phyloP scores from a whole-genome alignment of 2,113 vertebrate genomes.

The Excalfactoria chinensis region DNA sequence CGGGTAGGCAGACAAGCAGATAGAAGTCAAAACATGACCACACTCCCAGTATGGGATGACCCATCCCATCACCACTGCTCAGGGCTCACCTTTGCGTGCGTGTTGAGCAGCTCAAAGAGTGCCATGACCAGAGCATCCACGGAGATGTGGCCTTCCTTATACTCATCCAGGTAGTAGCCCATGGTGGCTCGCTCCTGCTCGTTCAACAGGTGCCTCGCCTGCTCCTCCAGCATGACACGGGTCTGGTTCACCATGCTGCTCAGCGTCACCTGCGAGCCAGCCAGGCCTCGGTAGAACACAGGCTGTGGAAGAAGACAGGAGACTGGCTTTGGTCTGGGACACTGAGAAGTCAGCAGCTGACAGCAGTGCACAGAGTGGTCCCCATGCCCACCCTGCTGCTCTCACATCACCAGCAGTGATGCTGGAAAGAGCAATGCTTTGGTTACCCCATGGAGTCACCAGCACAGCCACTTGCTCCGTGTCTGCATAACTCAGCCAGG shows the following conservation, averaged over 20 bases:
- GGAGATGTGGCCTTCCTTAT: conserved; percentile 87
- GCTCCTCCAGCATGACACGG: conserved; percentile 91
- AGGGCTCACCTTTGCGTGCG: conserved; percentile 89
- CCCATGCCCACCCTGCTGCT: neutral
- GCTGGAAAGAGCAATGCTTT: neutral
- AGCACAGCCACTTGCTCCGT: accelerated
- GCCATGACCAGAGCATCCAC: conserved; percentile 93
- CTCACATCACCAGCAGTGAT: accelerated
- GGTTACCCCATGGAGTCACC: neutral
- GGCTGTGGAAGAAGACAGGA: conserved; percentile 77
- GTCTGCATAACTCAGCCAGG: neutral
- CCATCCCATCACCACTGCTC: neutral
- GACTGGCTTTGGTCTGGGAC: neutral
- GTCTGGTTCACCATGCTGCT: conserved; percentile 95
- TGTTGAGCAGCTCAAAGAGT: conserved; percentile 95
- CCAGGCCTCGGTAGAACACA: conserved; percentile 91
- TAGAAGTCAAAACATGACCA: neutral
- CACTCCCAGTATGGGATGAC: neutral
- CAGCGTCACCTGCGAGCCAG: conserved; percentile 94
- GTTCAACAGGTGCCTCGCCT: conserved; percentile 89
- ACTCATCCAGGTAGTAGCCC: conserved; percentile 96
- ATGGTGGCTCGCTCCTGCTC: conserved; percentile 90
- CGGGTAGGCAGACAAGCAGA: neutral
- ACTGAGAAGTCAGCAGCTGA: neutral
- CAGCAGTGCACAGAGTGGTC: neutral